phyloP scores from a whole-genome alignment of 2,797 vertebrate species.

The Syndactyla subalaris region DNA sequence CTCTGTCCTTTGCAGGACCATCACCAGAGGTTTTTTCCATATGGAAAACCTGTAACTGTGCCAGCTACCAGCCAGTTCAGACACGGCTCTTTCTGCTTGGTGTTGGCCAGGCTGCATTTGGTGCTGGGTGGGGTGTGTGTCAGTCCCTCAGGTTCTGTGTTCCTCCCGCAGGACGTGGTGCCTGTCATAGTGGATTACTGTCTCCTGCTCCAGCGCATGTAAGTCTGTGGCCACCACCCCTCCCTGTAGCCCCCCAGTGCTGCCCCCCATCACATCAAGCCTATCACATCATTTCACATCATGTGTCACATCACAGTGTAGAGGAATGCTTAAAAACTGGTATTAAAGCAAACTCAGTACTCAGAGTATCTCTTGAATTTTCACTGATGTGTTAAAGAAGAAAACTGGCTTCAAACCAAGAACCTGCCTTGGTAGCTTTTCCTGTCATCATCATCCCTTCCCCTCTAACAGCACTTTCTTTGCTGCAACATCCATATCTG shows the following conservation, averaged over 20 bases:
- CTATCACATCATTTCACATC: background rate
- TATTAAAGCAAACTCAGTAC: background rate
- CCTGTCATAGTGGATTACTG: conserved; percentile 94
- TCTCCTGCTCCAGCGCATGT: conserved; percentile 90
- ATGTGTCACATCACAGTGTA: background rate
- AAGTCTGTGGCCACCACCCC: conserved; percentile 71
- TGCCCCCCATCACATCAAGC: background rate
- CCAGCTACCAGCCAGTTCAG: background rate
- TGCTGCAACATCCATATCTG: background rate
- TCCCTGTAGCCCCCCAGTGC: background rate
- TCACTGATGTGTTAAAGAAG: background rate
- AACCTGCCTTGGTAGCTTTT: background rate
- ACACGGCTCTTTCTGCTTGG: background rate
- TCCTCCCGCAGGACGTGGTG: conserved; percentile 84
- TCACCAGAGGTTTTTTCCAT: background rate
- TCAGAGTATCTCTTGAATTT: background rate
- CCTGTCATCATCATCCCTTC: background rate
- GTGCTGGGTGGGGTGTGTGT: background rate
- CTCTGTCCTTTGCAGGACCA: background rate
- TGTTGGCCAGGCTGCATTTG: background rate
- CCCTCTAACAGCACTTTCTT: background rate
- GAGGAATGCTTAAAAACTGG: background rate
- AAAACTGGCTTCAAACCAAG: background rate
- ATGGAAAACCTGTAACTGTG: background rate
- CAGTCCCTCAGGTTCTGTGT: background rate